Evolutionary conservation across 2,888 invertebrate genomes (phyloP).

Genomic region (Prosapia bicincta): DNA sequence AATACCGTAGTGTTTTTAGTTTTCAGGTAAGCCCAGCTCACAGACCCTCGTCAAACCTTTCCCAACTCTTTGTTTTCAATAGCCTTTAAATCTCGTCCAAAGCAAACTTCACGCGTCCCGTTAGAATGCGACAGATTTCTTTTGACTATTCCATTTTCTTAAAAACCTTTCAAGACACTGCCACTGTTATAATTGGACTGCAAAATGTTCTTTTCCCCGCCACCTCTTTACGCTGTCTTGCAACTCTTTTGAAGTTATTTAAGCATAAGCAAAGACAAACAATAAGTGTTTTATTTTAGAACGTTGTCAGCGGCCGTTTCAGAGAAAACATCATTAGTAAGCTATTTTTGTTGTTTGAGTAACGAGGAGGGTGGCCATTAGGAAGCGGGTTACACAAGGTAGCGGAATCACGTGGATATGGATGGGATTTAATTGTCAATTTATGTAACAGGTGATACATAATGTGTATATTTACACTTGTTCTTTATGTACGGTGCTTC

Average conservation of each 20-base stretch:
- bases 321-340: background rate
- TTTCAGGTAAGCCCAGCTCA: background rate
- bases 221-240: background rate
- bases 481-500: no score
- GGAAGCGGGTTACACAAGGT: no score
- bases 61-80: background rate
- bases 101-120: background rate
- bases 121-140: background rate
- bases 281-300: background rate
- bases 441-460: no score
- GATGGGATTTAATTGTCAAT: no score
- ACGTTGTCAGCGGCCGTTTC: background rate
- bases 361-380: no score
- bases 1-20: no score
- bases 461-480: no score
- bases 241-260: background rate
- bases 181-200: background rate
- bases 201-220: background rate
- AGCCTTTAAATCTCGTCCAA: background rate
- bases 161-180: background rate
- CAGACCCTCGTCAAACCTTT: background rate
- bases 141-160: background rate
- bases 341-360: background rate
- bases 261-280: background rate
- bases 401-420: no score